Evolutionary conservation across 2,888 invertebrate genomes (phyloP).

Genomic region (Sinhomidia bicolor): DNA sequence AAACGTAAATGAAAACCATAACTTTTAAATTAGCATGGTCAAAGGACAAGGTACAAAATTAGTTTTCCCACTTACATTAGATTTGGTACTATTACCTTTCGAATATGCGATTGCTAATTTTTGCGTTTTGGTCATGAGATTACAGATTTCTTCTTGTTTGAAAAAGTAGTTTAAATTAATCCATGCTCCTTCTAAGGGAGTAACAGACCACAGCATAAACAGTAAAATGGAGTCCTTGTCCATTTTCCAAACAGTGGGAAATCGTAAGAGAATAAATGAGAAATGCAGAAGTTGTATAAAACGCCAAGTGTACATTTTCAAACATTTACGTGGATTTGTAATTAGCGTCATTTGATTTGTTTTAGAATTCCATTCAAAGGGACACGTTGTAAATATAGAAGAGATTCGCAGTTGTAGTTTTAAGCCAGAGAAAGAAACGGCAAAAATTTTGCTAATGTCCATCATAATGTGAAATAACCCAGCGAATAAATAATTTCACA

Average conservation of each 20-base stretch:
- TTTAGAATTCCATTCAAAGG: not conserved
- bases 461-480: too few relatives aligned
- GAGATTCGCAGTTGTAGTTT: not conserved
- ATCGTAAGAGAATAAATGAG: not conserved
- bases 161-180: not conserved
- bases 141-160: not conserved
- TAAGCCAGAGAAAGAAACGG: not conserved
- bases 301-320: not conserved
- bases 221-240: not conserved
- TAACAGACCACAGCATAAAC: not conserved
- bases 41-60: not conserved
- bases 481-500: too few relatives aligned
- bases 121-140: not conserved
- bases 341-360: not conserved
- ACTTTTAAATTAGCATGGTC: not conserved
- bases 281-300: not conserved
- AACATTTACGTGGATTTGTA: not conserved
- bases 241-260: constrained; percentile 3
- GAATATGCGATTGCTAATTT: not conserved
- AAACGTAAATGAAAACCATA: not conserved
- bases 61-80: too few relatives aligned
- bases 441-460: not conserved
- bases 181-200: not conserved
- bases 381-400: not conserved
- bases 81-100: constrained; percentile 4